Percentiles rank a stretch among this genome's conserved stretches.
Evolutionary conservation across 92 coral and sea anemone species (phyloP).

Genomic region (Hydrozoanthus gracilis): DNA sequence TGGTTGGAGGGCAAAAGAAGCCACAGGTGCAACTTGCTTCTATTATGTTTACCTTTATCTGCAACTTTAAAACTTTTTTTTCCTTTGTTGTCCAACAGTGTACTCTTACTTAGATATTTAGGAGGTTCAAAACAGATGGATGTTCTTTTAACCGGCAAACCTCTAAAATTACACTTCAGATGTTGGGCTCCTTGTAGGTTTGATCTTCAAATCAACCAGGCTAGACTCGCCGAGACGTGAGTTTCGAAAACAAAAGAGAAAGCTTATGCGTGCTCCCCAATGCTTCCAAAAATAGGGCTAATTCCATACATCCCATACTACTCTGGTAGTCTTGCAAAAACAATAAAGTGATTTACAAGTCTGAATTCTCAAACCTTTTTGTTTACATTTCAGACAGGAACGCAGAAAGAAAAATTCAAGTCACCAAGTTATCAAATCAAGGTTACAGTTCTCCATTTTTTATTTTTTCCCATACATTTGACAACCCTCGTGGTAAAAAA

Average conservation of each 20-base stretch:
- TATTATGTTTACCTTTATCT: neutral
- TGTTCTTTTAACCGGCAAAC: too few relatives aligned
- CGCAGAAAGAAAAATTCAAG: slow-evolving; percentile 97
- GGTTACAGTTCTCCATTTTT: slow-evolving; percentile 47
- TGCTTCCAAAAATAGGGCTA: too few relatives aligned
- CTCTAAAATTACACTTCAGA: too few relatives aligned
- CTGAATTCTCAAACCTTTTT: too few relatives aligned
- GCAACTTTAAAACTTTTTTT: neutral
- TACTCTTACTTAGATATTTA: neutral
- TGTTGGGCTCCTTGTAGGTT: neutral
- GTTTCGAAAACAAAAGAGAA: too few relatives aligned
- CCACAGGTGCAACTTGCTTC: slow-evolving; percentile 74
- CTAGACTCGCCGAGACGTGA: too few relatives aligned
- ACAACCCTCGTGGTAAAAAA: too few relatives aligned
- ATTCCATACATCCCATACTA: too few relatives aligned
- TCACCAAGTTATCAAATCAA: slow-evolving; percentile 95
- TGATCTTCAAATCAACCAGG: neutral
- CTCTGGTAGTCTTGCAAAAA: too few relatives aligned
- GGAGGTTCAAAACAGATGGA: neutral
- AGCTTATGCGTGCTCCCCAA: too few relatives aligned
- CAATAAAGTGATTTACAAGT: too few relatives aligned
- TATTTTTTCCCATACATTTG: too few relatives aligned
- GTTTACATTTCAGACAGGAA: slow-evolving; percentile 80
- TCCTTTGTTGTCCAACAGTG: neutral
- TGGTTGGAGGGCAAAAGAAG: slow-evolving; percentile 97